Evolutionary conservation across 92 coral and sea anemone genomes (phyloP).

Genomic region (Pocillopora grandis): DNA sequence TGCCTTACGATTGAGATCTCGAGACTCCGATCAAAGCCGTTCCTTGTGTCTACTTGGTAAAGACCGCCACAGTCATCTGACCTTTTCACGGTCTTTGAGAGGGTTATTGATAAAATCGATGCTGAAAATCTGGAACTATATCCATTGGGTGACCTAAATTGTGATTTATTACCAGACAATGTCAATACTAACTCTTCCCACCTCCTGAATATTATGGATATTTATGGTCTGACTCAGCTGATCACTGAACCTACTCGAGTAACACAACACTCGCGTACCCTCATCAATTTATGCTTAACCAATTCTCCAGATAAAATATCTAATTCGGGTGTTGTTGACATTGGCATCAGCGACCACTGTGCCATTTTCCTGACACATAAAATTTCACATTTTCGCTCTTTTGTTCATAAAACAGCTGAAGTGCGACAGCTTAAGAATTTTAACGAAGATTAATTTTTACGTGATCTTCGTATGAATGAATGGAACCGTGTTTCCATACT

Average conservation of each 20-base stretch:
- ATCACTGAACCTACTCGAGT: slow-evolving; percentile 66
- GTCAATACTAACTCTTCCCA: slow-evolving; percentile 35
- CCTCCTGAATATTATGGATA: slow-evolving; percentile 56
- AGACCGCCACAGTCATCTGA: slow-evolving; percentile 64
- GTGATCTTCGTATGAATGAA: slow-evolving; percentile 1
- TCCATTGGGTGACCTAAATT: slow-evolving; percentile 63
- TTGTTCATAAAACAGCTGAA: not conserved
- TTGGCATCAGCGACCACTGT: slow-evolving; percentile 68
- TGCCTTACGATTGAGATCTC: slow-evolving; percentile 45
- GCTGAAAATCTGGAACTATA: slow-evolving; percentile 48
- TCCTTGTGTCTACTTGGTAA: slow-evolving; percentile 69
- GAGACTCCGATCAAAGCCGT: slow-evolving; percentile 61
- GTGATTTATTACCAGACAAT: slow-evolving; percentile 18
- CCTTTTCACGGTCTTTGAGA: slow-evolving; percentile 45
- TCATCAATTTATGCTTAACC: slow-evolving; percentile 57
- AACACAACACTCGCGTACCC: slow-evolving; percentile 48
- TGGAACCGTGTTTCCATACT: not conserved
- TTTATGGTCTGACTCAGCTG: slow-evolving; percentile 61
- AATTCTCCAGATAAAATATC: slow-evolving; percentile 50
- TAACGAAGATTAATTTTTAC: slow-evolving; percentile 5
- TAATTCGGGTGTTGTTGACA: slow-evolving; percentile 28
- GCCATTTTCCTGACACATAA: slow-evolving; percentile 53
- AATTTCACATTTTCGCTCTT: not conserved
- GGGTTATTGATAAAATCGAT: slow-evolving; percentile 53
- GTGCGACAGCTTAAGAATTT: too few species aligned